Evolutionary conservation across 2,888 invertebrate genomes (phyloP).

Genomic region (Macrophya alboannulata): DNA sequence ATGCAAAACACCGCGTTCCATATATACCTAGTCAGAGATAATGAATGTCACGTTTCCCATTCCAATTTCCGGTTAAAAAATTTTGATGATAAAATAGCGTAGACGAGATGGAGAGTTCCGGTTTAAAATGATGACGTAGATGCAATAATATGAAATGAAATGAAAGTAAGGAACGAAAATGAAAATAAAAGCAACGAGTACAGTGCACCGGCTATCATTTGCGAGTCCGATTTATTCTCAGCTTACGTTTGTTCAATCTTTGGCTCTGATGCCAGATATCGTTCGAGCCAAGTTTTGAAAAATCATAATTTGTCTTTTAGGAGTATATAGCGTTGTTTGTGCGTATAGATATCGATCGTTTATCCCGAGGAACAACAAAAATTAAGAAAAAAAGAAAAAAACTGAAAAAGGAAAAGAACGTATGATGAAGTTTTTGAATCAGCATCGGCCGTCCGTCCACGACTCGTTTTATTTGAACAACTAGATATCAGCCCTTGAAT

Average conservation of each 20-base stretch:
- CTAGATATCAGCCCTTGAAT: slow-evolving; percentile 29
- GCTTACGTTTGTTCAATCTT: neutral
- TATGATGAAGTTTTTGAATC: neutral
- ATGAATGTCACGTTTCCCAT: neutral
- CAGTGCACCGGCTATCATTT: neutral
- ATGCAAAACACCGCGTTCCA: neutral
- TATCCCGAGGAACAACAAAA: neutral
- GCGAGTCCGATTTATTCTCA: neutral
- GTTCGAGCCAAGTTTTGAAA: slow-evolving; percentile 29
- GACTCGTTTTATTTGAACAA: neutral
- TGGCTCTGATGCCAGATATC: slow-evolving; percentile 33
- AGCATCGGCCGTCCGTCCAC: neutral
- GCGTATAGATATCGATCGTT: neutral
- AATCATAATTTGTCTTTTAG: slow-evolving; percentile 3
- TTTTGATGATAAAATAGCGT: neutral
- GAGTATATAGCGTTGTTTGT: neutral
- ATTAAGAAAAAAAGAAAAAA: neutral
- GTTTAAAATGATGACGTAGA: too few species aligned
- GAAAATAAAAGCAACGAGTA: neutral
- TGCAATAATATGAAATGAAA: neutral
- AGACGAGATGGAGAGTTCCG: neutral
- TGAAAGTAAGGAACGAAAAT: neutral
- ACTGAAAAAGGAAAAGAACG: neutral
- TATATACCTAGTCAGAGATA: neutral
- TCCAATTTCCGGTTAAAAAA: neutral